Conservation (phyloP, 2,888 invertebrate genomes). For the Noctua pronuba region DNA sequence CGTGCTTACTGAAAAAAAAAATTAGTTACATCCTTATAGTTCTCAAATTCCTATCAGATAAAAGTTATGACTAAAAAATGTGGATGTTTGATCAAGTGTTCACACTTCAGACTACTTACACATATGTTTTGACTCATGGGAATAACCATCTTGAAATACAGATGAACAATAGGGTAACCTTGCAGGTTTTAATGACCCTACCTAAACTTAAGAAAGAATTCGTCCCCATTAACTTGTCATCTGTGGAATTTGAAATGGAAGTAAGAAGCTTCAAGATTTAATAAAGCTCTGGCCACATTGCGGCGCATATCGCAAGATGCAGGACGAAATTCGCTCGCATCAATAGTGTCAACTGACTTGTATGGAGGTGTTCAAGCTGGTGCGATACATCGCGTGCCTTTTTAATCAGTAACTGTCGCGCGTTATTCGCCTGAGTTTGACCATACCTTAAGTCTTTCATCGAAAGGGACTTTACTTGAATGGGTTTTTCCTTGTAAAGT, state of each 20-base stretch:
- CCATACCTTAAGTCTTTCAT: background rate
- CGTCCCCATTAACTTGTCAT: background rate
- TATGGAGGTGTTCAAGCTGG: background rate
- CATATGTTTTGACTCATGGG: conserved; percentile 34
- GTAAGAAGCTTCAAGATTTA: background rate
- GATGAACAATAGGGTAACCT: background rate
- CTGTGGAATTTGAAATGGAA: background rate
- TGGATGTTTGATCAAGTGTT: conserved; percentile 26
- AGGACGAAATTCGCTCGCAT: background rate
- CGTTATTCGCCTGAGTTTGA: background rate
- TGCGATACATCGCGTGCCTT: background rate
- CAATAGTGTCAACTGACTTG: background rate
- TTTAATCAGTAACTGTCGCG: background rate
- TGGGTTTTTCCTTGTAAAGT: conserved; percentile 9
- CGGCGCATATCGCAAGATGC: background rate
- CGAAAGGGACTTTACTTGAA: conserved; percentile 3
- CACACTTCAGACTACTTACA: background rate
- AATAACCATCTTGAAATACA: conserved; percentile 25
- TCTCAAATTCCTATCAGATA: background rate
- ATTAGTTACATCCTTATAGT: no score
- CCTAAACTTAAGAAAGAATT: background rate
- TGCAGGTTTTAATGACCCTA: background rate
- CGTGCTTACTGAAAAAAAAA: no score
- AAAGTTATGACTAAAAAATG: conserved; percentile 27
- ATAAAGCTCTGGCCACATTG: background rate